These are phyloP conservation scores for Apistogramma diplotaenia DNA, from an alignment of 2,113 vertebrate species.

Conservation along the genomic window DNA sequence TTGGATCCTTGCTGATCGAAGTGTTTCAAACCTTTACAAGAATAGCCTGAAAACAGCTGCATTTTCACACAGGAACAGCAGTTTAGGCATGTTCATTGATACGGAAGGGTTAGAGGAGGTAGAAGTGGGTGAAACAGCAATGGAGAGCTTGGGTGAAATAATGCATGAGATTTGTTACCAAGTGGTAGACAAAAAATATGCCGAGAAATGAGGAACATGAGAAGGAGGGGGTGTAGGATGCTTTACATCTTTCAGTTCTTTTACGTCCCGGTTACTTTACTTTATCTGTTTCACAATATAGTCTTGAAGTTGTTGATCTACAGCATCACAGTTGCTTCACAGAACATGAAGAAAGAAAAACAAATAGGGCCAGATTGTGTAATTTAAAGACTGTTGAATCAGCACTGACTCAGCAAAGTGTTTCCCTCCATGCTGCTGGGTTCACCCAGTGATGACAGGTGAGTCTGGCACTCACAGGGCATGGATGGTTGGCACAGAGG, in stretches of 20 bases:
- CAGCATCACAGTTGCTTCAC: background rate
- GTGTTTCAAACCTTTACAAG: background rate
- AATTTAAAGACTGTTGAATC: constrained; percentile 32
- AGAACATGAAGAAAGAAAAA: background rate
- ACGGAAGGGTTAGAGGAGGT: too few species aligned
- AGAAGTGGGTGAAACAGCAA: background rate
- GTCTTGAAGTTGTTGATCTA: background rate
- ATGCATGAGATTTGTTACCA: background rate
- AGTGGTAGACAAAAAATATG: too few species aligned
- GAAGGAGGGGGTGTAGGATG: background rate
- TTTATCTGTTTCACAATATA: background rate
- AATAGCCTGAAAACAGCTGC: background rate
- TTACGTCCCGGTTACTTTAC: background rate
- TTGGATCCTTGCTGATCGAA: background rate
- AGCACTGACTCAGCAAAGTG: constrained; percentile 45
- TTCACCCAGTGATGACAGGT: constrained; percentile 51
- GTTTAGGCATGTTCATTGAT: too few species aligned
- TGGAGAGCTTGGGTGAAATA: background rate
- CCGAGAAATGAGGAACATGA: background rate
- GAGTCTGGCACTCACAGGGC: constrained; percentile 48
- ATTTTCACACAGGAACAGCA: background rate
- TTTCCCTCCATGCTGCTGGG: background rate
- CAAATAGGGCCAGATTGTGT: background rate
- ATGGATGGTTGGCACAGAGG: constrained; percentile 58
- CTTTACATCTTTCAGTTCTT: too few species aligned